phyloP scores from a whole-genome alignment of 2,113 vertebrate species.

The Pluvialis apricaria region DNA sequence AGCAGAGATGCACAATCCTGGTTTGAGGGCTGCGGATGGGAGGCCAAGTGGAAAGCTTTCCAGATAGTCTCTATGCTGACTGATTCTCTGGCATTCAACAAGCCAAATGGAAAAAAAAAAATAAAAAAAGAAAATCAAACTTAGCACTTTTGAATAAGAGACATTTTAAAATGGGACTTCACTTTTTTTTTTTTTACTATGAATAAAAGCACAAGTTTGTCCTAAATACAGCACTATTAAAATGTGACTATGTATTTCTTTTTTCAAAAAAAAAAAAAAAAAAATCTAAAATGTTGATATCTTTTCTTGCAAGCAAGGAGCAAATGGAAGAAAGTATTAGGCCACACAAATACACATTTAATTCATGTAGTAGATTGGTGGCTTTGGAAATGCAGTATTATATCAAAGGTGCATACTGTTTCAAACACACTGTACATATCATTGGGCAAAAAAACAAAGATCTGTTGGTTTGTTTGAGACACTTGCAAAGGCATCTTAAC shows the following conservation, averaged over 20 bases:
- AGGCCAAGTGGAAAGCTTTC: constrained; percentile 5
- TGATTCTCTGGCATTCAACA: constrained; percentile 13
- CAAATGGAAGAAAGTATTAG: constrained; percentile 61
- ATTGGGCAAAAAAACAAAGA: constrained; percentile 40
- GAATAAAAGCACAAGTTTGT: constrained; percentile 69
- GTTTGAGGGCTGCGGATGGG: background rate
- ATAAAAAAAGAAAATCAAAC: background rate
- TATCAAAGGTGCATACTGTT: constrained; percentile 67
- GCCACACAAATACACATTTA: constrained; percentile 64
- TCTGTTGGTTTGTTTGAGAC: constrained; percentile 21
- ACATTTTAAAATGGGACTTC: constrained; percentile 54
- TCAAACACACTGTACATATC: constrained; percentile 62
- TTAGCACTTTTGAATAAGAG: constrained; percentile 33
- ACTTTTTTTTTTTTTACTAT: constrained; percentile 54
- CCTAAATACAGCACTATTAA: constrained; percentile 71
- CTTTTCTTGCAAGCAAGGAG: constrained; percentile 74
- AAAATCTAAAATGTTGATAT: constrained; percentile 42
- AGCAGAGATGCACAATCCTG: background rate
- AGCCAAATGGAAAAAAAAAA: background rate
- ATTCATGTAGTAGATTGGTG: constrained; percentile 55
- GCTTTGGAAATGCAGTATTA: constrained; percentile 70
- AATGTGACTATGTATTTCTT: constrained; percentile 64
- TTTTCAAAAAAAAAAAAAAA: background rate
- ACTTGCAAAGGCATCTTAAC: constrained; percentile 51
- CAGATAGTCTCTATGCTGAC: constrained; percentile 24